A percentile compares a stretch with the other conserved stretches of the same genome.
Conservation (phyloP, 2,888 invertebrate species). For the Ophion slaviceki region DNA sequence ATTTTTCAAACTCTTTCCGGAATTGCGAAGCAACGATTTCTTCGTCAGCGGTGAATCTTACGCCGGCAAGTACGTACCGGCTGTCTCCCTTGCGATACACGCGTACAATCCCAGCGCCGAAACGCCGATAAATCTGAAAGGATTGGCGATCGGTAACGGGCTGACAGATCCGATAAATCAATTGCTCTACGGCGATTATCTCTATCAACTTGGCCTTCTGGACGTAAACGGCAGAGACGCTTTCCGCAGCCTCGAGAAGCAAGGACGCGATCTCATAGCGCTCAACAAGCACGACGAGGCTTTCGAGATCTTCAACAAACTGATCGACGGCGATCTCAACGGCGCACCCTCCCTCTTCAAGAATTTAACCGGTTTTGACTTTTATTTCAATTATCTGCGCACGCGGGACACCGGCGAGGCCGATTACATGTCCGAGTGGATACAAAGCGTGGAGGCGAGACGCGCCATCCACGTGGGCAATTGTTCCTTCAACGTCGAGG, state of each 20-base stretch:
- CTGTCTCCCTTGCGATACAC: constrained; percentile 90
- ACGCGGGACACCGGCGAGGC: constrained; percentile 85
- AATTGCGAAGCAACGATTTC: constrained; percentile 90
- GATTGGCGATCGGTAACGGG: constrained; percentile 92
- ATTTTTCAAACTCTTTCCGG: constrained; percentile 93
- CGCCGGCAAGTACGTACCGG: constrained; percentile 92
- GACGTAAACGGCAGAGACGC: constrained; percentile 87
- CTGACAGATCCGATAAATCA: constrained; percentile 92
- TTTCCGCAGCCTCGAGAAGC: constrained; percentile 87
- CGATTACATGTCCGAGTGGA: constrained; percentile 86
- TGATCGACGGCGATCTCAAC: constrained; percentile 89
- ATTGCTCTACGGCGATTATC: constrained; percentile 90
- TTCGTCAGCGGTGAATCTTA: constrained; percentile 96
- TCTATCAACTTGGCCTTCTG: constrained; percentile 91
- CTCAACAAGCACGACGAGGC: constrained; percentile 88
- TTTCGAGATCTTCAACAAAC: constrained; percentile 88
- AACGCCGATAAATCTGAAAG: constrained; percentile 89
- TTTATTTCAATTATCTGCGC: constrained; percentile 90
- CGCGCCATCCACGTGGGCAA: constrained; percentile 94
- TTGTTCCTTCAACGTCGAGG: constrained; percentile 87
- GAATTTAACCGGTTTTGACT: constrained; percentile 90
- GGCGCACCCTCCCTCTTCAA: constrained; percentile 87
- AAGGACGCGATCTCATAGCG: constrained; percentile 86
- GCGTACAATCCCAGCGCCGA: constrained; percentile 86
- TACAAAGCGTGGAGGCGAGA: constrained; percentile 87